phyloP scores from a whole-genome alignment of 2,113 vertebrate genomes.

The Coregonus clupeaformis region DNA sequence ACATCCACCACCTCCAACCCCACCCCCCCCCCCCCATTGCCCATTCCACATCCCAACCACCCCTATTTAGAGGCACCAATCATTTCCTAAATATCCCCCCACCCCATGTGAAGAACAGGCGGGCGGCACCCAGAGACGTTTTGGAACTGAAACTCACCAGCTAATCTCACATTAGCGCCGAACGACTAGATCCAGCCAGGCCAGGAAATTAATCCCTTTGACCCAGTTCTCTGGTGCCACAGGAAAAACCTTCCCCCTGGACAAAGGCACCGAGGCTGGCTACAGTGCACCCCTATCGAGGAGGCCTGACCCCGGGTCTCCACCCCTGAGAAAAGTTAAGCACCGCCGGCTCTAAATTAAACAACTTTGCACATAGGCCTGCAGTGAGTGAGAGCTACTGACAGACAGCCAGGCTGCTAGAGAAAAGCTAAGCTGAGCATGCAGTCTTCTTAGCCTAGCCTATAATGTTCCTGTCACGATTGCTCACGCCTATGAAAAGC shows the following conservation, averaged over 20 bases:
- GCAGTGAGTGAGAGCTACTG: not conserved
- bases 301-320: constrained; percentile 1
- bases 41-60: too few species aligned
- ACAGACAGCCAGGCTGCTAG: not conserved
- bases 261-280: constrained; percentile 19
- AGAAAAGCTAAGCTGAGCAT: too few species aligned
- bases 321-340: not conserved
- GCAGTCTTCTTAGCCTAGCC: too few species aligned
- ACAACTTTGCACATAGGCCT: not conserved
- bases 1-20: not conserved
- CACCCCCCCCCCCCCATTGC: too few species aligned
- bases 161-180: constrained; percentile 63
- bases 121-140: constrained; percentile 6
- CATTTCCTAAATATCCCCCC: not conserved
- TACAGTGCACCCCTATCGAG: constrained; percentile 10
- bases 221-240: constrained; percentile 57
- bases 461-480: too few species aligned
- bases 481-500: too few species aligned
- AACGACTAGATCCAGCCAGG: constrained; percentile 16
- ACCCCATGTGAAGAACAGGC: constrained; percentile 8
- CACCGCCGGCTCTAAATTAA: not conserved
- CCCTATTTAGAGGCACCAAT: not conserved
- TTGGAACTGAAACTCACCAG: constrained; percentile 49
- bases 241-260: constrained; percentile 25
- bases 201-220: constrained; percentile 64